Percentiles rank a stretch among this genome's conserved stretches.
These are phyloP conservation scores for Characodon lateralis DNA, from an alignment of 2,797 vertebrate genomes.

Conservation along the genomic window DNA sequence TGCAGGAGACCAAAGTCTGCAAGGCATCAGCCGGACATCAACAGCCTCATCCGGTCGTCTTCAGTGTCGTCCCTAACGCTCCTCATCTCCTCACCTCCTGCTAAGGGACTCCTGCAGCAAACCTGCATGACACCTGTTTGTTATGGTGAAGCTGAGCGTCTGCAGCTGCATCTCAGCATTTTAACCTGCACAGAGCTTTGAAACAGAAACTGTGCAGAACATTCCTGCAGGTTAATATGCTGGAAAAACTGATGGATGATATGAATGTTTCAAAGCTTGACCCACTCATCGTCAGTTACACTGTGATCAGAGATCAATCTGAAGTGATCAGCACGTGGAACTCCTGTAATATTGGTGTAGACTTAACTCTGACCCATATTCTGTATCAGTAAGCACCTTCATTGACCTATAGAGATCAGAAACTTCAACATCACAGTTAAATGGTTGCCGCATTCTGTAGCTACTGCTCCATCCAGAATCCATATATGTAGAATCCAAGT, in stretches of 20 bases:
- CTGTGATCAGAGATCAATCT: neutral
- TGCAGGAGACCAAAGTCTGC: constrained; percentile 10
- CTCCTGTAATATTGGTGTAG: constrained; percentile 10
- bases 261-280: constrained; percentile 9
- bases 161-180: neutral
- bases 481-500: neutral
- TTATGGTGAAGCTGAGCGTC: constrained; percentile 10
- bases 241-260: constrained; percentile 8
- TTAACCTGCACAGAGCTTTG: constrained; percentile 2
- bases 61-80: constrained; percentile 22
- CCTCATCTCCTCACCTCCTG: constrained; percentile 42
- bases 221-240: constrained; percentile 3
- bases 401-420: constrained; percentile 9
- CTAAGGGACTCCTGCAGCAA: constrained; percentile 31
- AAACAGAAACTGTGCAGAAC: neutral
- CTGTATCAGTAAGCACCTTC: constrained; percentile 4
- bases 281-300: neutral
- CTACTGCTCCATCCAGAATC: neutral
- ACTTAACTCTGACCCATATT: neutral
- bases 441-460: constrained; percentile 5
- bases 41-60: constrained; percentile 1
- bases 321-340: constrained; percentile 2
- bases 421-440: neutral
- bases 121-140: constrained; percentile 49
- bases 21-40: constrained; percentile 17